These are phyloP conservation scores for Merluccius polli DNA, from an alignment of 2,797 vertebrate genomes.

Conservation along the genomic window DNA sequence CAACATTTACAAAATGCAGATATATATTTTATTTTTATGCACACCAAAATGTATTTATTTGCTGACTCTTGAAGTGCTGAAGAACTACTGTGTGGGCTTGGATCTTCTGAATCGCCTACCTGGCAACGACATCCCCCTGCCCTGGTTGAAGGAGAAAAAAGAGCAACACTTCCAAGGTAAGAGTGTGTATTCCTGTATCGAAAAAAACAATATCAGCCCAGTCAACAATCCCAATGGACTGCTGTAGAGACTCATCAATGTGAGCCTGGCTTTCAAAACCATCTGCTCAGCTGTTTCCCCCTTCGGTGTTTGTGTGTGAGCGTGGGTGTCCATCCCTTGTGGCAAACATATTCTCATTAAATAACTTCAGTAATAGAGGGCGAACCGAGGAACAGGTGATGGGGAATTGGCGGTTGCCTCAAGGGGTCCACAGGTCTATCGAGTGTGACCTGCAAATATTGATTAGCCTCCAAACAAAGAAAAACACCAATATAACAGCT, in stretches of 20 bases:
- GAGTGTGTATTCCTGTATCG: constrained; percentile 47
- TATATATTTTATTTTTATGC: neutral
- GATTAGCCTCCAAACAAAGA: constrained; percentile 21
- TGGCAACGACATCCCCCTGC: neutral
- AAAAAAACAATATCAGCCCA: constrained; percentile 48
- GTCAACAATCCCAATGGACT: constrained; percentile 68
- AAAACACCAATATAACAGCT: neutral
- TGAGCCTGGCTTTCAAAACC: constrained; percentile 58
- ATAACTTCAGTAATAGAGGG: constrained; percentile 55
- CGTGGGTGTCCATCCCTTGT: constrained; percentile 57
- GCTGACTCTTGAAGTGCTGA: neutral
- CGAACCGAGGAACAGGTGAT: constrained; percentile 39
- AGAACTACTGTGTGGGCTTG: neutral
- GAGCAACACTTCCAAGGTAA: constrained; percentile 65
- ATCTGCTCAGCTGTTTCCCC: constrained; percentile 69
- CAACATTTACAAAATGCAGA: neutral
- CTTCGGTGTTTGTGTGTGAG: too few species aligned
- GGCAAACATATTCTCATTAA: constrained; percentile 68
- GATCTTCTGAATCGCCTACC: neutral
- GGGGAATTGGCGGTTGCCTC: constrained; percentile 37
- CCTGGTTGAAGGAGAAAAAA: constrained; percentile 37
- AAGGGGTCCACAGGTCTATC: constrained; percentile 21
- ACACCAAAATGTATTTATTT: neutral
- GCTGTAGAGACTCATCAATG: constrained; percentile 67
- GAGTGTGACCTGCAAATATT: constrained; percentile 32